Percentiles rank a stretch among this genome's conserved stretches.
phyloP scores from a whole-genome alignment of 2,888 invertebrate genomes.

The Poecilus cupreus region DNA sequence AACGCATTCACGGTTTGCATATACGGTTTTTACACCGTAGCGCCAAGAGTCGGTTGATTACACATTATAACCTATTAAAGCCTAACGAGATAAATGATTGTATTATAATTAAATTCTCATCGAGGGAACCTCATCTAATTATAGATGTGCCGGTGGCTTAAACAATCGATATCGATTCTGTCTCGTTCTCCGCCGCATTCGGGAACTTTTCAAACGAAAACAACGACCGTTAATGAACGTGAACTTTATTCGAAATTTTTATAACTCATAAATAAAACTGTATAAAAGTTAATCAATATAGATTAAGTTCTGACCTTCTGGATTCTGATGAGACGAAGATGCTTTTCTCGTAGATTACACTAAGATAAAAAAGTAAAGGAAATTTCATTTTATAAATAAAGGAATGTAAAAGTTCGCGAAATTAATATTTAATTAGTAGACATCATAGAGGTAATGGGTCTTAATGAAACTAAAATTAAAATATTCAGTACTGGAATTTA shows the following conservation, averaged over 20 bases:
- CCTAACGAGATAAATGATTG: constrained; percentile 56
- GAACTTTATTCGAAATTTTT: constrained; percentile 32
- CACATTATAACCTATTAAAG: constrained; percentile 54
- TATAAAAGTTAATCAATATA: constrained; percentile 20
- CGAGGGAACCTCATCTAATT: constrained; percentile 54
- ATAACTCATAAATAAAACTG: constrained; percentile 33
- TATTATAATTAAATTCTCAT: constrained; percentile 58
- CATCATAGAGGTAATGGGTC: constrained; percentile 20
- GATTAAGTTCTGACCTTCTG: constrained; percentile 4
- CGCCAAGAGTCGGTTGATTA: constrained; percentile 44
- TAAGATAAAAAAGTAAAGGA: not conserved
- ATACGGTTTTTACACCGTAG: constrained; percentile 13
- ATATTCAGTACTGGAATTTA: constrained; percentile 12
- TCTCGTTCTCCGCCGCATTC: not conserved
- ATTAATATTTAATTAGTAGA: constrained; percentile 17
- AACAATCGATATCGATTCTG: constrained; percentile 48
- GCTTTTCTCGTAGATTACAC: not conserved
- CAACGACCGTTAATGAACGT: constrained; percentile 33
- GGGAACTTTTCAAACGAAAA: not conserved
- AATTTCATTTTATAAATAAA: constrained; percentile 3
- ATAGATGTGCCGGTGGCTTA: constrained; percentile 54
- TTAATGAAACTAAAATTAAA: constrained; percentile 31
- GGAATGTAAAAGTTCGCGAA: constrained; percentile 7
- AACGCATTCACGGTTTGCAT: not conserved
- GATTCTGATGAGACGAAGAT: no score